A percentile compares a stretch with the other conserved stretches of the same genome.
Conservation (phyloP, 1,140 invertebrate species). For the Lasioglossum baleicum region DNA sequence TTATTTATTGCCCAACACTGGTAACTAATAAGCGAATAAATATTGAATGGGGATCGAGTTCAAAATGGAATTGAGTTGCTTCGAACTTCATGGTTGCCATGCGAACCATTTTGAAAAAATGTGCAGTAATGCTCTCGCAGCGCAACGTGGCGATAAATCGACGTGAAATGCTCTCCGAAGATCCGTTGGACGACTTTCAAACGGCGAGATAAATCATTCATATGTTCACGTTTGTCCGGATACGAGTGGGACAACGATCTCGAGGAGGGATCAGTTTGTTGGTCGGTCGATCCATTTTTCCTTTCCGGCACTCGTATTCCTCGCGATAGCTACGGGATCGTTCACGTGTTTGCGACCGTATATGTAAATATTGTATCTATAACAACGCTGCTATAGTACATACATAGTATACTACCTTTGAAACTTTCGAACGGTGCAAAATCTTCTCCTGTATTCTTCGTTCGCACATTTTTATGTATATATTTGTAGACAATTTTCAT, state of each 20-base stretch:
- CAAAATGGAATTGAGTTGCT: too few relatives aligned
- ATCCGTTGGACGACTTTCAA: constrained; percentile 43
- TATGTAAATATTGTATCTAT: too few relatives aligned
- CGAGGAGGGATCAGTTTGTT: constrained; percentile 8
- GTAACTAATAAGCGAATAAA: too few relatives aligned
- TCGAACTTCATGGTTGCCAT: neutral
- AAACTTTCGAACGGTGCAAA: too few relatives aligned
- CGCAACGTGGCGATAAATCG: constrained; percentile 27
- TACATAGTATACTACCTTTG: too few relatives aligned
- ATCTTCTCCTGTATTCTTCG: too few relatives aligned
- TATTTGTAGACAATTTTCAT: too few relatives aligned
- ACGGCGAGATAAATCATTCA: constrained; percentile 43
- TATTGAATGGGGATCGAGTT: too few relatives aligned
- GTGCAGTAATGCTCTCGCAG: neutral
- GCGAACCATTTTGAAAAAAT: neutral
- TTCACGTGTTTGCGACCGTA: neutral
- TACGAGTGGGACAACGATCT: neutral
- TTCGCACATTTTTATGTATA: too few relatives aligned
- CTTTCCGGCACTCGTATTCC: neutral
- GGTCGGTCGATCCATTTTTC: constrained; percentile 4
- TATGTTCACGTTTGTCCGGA: constrained; percentile 39
- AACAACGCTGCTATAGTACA: too few relatives aligned
- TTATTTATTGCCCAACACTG: too few relatives aligned
- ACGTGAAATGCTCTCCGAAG: constrained; percentile 22
- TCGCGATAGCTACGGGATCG: neutral